phyloP scores from a whole-genome alignment of 2,113 vertebrate genomes.

The Rattus rattus region DNA sequence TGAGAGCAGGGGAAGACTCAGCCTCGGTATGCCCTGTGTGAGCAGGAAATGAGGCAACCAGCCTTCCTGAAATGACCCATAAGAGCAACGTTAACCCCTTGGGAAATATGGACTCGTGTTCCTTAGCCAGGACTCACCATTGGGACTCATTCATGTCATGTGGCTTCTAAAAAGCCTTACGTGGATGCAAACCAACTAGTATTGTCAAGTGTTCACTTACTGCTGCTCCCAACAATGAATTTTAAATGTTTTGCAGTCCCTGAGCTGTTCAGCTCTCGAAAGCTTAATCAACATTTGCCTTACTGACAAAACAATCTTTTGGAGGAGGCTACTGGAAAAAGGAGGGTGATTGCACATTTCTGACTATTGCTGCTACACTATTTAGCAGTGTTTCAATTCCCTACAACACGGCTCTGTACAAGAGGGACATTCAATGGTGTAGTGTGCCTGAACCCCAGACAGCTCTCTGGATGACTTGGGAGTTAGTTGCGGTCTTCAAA shows the following conservation, averaged over 20 bases:
- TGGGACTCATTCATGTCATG: not conserved
- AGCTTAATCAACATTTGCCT: slow-evolving; percentile 39
- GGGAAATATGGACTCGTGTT: slow-evolving; percentile 23
- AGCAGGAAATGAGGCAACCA: slow-evolving; percentile 22
- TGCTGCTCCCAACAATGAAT: not conserved
- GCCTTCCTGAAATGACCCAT: slow-evolving; percentile 26
- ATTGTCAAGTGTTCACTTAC: not conserved
- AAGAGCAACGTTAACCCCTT: slow-evolving; percentile 15
- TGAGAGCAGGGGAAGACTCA: not conserved
- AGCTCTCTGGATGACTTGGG: not conserved
- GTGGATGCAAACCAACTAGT: not conserved
- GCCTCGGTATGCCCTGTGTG: not conserved
- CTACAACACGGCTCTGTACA: not conserved
- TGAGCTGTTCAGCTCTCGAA: not conserved
- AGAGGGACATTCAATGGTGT: too few species aligned
- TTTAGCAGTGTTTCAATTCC: not conserved
- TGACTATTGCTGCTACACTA: not conserved
- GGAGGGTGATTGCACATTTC: not conserved
- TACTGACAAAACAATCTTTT: not conserved
- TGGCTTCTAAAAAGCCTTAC: not conserved
- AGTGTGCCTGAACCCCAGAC: not conserved
- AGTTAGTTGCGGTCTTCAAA: slow-evolving; percentile 47
- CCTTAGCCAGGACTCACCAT: slow-evolving; percentile 19
- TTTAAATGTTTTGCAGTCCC: not conserved
- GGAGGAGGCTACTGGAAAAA: not conserved